phyloP scores from a whole-genome alignment of 2,113 vertebrate species.

The Nannospalax galili region DNA sequence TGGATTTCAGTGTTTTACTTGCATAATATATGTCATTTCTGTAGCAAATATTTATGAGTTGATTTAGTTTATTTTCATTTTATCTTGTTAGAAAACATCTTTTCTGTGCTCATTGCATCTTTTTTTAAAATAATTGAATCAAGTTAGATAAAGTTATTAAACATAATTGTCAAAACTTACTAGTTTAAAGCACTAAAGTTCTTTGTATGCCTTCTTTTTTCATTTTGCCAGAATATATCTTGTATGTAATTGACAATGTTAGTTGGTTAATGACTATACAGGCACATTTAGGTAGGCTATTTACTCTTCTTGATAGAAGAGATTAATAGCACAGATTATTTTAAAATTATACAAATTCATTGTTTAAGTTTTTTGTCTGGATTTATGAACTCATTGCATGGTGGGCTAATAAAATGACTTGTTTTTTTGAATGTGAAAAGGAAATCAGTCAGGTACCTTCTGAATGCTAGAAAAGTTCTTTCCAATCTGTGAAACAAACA shows the following conservation, averaged over 20 bases:
- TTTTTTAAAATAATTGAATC: constrained; percentile 28
- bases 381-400: constrained; percentile 18
- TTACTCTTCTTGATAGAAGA: neutral
- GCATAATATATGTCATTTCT: neutral
- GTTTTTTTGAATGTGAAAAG: constrained; percentile 25
- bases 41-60: constrained; percentile 26
- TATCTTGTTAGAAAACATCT: neutral
- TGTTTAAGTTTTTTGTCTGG: constrained; percentile 45
- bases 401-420: constrained; percentile 23
- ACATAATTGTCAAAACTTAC: neutral
- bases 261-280: neutral
- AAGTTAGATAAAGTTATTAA: constrained; percentile 29
- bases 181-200: constrained; percentile 1
- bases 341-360: neutral
- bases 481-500: neutral
- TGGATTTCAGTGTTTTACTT: constrained; percentile 50
- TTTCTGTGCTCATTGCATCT: constrained; percentile 35
- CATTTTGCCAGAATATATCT: constrained; percentile 3
- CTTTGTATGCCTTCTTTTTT: neutral
- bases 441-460: constrained; percentile 49
- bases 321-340: constrained; percentile 32
- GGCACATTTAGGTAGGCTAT: neutral
- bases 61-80: neutral
- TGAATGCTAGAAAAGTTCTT: constrained; percentile 50
- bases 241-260: neutral